phyloP scores from a whole-genome alignment of 2,113 vertebrate genomes.

The Eleginops maclovinus region DNA sequence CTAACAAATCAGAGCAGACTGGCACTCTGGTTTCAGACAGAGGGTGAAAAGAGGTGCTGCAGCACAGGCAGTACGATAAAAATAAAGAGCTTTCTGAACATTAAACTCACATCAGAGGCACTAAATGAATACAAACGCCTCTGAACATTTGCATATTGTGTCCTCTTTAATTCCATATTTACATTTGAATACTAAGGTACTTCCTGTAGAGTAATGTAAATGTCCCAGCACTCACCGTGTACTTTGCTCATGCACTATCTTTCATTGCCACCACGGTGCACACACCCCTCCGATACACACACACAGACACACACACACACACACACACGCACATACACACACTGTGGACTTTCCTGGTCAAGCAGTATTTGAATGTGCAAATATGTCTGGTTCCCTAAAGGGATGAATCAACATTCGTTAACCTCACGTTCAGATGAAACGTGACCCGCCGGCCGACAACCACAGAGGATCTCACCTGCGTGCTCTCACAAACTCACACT shows the following conservation, averaged over 20 bases:
- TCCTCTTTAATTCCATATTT: no score
- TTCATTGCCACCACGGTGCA: neutral
- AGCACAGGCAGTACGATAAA: no score
- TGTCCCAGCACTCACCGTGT: neutral
- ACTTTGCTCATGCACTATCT: slow-evolving; percentile 3
- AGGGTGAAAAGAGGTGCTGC: no score
- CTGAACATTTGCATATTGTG: no score
- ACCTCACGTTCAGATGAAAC: slow-evolving; percentile 1
- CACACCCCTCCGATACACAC: no score
- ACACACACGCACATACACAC: neutral
- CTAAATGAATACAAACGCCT: no score
- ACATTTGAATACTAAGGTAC: no score
- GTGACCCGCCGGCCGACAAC: neutral
- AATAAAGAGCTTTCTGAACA: no score
- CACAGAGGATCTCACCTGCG: neutral
- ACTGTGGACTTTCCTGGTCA: neutral
- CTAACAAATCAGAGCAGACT: no score
- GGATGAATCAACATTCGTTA: slow-evolving; percentile 29
- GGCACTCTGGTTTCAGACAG: no score
- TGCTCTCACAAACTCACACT: neutral
- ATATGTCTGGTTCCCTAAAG: slow-evolving; percentile 14
- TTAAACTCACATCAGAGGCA: no score
- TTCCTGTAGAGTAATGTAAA: neutral
- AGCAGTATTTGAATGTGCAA: slow-evolving; percentile 18
- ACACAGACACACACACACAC: neutral